Evolutionary conservation across 2,888 invertebrate species (phyloP).

Genomic region (Lasioglossum villosulum): DNA sequence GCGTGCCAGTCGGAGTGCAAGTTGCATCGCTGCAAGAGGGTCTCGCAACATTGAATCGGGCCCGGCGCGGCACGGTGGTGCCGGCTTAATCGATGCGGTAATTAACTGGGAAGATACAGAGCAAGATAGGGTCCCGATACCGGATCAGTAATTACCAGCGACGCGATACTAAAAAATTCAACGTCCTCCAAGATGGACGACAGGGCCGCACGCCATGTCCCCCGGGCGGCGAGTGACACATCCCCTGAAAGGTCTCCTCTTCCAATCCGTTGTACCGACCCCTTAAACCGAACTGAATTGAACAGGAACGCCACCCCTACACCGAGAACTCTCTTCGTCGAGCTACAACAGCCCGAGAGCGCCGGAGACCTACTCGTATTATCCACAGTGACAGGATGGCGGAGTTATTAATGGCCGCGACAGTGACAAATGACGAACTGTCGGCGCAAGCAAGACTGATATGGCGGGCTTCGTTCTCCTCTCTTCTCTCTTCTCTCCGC

Average conservation of each 20-base stretch:
- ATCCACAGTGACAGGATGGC: slow-evolving; percentile 84
- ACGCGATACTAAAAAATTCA: slow-evolving; percentile 15
- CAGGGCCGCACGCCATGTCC: slow-evolving; percentile 79
- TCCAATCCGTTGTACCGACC: slow-evolving; percentile 81
- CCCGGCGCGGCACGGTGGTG: neutral
- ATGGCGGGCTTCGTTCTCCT: slow-evolving; percentile 81
- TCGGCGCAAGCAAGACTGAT: slow-evolving; percentile 85
- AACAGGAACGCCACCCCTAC: slow-evolving; percentile 81
- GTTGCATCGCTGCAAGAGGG: neutral
- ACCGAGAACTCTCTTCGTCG: slow-evolving; percentile 45
- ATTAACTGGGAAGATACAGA: neutral
- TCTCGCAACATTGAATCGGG: neutral
- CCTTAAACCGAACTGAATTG: slow-evolving; percentile 83
- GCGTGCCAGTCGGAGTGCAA: neutral
- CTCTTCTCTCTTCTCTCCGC: slow-evolving; percentile 74
- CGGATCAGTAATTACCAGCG: slow-evolving; percentile 21
- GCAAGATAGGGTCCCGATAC: neutral
- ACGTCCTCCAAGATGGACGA: slow-evolving; percentile 56
- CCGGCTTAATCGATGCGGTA: slow-evolving; percentile 2
- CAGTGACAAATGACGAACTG: slow-evolving; percentile 85
- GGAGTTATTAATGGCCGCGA: slow-evolving; percentile 85
- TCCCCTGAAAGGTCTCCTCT: slow-evolving; percentile 84
- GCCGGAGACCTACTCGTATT: slow-evolving; percentile 83
- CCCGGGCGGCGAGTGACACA: slow-evolving; percentile 83
- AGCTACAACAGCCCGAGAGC: slow-evolving; percentile 71